These are phyloP conservation scores for Brachypodius melanocephalos DNA, from an alignment of 2,113 vertebrate genomes.

Conservation along the genomic window DNA sequence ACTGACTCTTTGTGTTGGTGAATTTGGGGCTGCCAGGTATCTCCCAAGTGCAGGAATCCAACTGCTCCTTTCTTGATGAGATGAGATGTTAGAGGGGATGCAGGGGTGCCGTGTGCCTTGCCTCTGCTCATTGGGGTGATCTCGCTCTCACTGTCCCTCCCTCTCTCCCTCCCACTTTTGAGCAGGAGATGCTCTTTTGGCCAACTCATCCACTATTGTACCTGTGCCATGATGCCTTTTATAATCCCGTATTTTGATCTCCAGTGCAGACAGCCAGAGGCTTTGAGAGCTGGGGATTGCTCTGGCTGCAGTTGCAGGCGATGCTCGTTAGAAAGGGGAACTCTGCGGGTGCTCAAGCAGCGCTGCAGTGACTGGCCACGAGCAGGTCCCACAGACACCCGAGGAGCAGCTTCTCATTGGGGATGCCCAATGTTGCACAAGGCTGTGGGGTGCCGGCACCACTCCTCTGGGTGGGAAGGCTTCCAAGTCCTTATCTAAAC, in stretches of 20 bases:
- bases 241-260: not conserved
- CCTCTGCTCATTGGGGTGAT: not conserved
- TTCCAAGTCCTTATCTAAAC: constrained; percentile 17
- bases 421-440: accelerated
- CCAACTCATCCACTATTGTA: not conserved
- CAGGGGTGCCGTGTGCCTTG: accelerated
- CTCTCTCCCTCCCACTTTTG: not conserved
- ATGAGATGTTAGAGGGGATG: accelerated
- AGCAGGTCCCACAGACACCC: not conserved
- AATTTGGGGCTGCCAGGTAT: not conserved
- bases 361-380: not conserved
- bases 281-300: not conserved
- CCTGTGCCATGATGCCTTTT: not conserved
- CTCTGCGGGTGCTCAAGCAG: not conserved
- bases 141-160: not conserved
- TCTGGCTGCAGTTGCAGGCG: not conserved
- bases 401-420: not conserved
- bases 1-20: not conserved
- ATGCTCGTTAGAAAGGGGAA: not conserved
- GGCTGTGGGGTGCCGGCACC: not conserved
- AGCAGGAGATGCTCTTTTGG: not conserved
- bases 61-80: not conserved
- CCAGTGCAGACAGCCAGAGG: not conserved
- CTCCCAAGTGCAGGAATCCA: not conserved
- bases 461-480: not conserved